Percentiles rank a stretch among this genome's conserved stretches.
These are phyloP conservation scores for Rhagologus leucostigma DNA, from an alignment of 2,113 vertebrate genomes.

Conservation along the genomic window DNA sequence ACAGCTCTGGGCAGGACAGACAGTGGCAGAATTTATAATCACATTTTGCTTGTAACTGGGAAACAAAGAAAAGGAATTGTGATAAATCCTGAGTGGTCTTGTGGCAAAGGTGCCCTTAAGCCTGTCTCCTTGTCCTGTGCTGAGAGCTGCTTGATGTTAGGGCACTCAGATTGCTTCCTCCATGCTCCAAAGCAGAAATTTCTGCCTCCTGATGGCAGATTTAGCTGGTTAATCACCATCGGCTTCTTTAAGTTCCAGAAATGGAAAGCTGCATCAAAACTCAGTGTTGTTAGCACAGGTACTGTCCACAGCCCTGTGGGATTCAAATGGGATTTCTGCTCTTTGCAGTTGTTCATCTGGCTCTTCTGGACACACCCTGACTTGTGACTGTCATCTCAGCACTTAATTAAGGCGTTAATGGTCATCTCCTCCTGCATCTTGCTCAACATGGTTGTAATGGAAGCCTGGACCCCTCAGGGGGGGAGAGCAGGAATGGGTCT, in stretches of 20 bases:
- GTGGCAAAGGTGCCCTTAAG: neutral
- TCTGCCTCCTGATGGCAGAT: neutral
- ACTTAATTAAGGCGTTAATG: conserved; percentile 24
- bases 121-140: neutral
- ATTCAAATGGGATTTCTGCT: neutral
- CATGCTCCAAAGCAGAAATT: neutral
- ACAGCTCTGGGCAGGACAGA: neutral
- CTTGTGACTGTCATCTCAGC: neutral
- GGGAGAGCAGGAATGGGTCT: neutral
- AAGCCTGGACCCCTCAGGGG: neutral
- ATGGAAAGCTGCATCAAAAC: neutral
- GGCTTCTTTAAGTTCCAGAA: neutral
- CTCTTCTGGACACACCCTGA: neutral
- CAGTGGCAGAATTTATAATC: neutral
- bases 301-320: neutral
- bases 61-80: neutral
- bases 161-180: neutral
- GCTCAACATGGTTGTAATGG: neutral
- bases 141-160: neutral
- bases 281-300: neutral
- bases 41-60: neutral
- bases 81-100: neutral
- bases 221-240: neutral
- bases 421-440: neutral
- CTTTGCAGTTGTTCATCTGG: neutral